phyloP scores from a whole-genome alignment of 2,113 vertebrate species.

The Siniperca knerii region DNA sequence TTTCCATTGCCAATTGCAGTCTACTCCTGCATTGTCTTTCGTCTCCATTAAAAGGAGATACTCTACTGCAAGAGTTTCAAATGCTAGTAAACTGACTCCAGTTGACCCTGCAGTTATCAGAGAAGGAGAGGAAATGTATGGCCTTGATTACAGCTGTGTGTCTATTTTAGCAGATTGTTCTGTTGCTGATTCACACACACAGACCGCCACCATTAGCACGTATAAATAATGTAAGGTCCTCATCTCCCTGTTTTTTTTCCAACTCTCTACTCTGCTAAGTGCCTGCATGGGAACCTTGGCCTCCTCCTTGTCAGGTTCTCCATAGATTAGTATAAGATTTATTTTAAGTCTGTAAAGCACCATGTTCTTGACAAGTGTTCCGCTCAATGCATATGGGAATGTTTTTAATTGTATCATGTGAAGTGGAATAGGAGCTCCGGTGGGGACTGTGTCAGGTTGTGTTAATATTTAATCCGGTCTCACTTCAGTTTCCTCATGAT shows the following conservation, averaged over 20 bases:
- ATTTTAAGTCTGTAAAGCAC: slow-evolving; percentile 97
- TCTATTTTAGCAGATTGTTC: slow-evolving; percentile 95
- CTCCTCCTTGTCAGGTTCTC: slow-evolving; percentile 97
- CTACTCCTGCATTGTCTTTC: slow-evolving; percentile 71
- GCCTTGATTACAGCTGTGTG: slow-evolving; percentile 94
- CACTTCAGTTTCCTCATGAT: slow-evolving; percentile 76
- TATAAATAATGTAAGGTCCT: slow-evolving; percentile 98
- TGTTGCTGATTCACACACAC: slow-evolving; percentile 92
- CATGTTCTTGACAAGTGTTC: slow-evolving; percentile 93
- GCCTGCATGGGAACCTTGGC: slow-evolving; percentile 94
- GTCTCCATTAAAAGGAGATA: slow-evolving; percentile 84
- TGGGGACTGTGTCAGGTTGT: slow-evolving; percentile 87
- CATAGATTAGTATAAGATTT: slow-evolving; percentile 99
- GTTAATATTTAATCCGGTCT: slow-evolving; percentile 84
- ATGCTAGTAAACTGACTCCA: slow-evolving; percentile 93
- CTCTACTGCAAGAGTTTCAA: slow-evolving; percentile 91
- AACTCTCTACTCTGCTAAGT: slow-evolving; percentile 96
- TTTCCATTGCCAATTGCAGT: slow-evolving; percentile 60
- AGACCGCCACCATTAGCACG: slow-evolving; percentile 96
- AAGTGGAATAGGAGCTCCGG: slow-evolving; percentile 84
- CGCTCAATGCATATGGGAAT: slow-evolving; percentile 90
- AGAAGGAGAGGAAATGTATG: slow-evolving; percentile 93
- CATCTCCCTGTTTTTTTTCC: slow-evolving; percentile 78
- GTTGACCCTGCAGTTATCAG: slow-evolving; percentile 94
- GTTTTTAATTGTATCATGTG: slow-evolving; percentile 94